Evolutionary conservation across 1,140 invertebrate species (phyloP), one percentile per base, ranked within the genome.

Genomic region (Philopotamus ludificatus): DNA sequence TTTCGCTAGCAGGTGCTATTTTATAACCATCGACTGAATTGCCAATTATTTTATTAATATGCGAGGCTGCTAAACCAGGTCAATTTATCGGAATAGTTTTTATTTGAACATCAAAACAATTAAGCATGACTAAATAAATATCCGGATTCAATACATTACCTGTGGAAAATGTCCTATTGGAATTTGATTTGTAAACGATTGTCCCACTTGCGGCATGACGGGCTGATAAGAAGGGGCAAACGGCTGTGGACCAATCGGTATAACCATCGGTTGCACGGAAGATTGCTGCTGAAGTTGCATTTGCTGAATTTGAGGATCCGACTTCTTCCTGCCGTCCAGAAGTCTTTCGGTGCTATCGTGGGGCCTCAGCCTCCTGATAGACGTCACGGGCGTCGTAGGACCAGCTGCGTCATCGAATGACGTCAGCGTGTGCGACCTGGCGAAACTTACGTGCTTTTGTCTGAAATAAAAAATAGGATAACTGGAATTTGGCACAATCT

Each of bases 371-470:
- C 75, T 79, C n/a, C 81, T 77, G 21, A 76, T 75, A 68, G 41
- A 74, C 54, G 70, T 79, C 0, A 74, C 75, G 3, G 76, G 81
- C 2, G 80, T 78, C 74, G 76, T 77, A 9, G 18, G n/a, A 23
- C 82, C 77, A 67, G 86, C 81, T 22, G 83, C 77, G 77, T 89
- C 86, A 60, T 92, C 90, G 70, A 93, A 92, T 1, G 90, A 92
- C 3, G 89, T 90, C 53, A 92, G 74, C 0, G 91, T 93, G 70
- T 92, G 89, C 0, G 90, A 92, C 25, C 90, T 83, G 16, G 93
- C 93, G 73, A 96, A 96, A 72, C 91, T 94, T 25, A 96, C 93
- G 75, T 95, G 93, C 75, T 94, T 95, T 66, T 87, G 86, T 76
- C 87, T 89, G 78, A 21, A 78, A 76, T 15, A 58, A 15, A 53